These are phyloP conservation scores for Craseonycteris thonglongyai DNA, from an alignment of 2,113 vertebrate species.

Conservation along the genomic window DNA sequence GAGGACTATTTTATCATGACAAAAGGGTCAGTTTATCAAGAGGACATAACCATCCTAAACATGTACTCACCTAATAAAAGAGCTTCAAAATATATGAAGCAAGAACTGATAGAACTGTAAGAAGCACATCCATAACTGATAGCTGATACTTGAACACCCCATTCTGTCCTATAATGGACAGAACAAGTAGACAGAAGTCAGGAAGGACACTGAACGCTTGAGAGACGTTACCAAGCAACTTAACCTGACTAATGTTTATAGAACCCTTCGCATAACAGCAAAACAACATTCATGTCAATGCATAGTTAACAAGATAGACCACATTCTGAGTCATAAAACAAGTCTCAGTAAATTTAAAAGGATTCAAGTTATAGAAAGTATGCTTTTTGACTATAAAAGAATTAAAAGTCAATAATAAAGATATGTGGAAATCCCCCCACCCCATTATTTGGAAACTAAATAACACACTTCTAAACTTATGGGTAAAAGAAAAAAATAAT, in stretches of 20 bases:
- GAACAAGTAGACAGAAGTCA: not conserved
- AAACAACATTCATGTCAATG: not conserved
- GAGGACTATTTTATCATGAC: not conserved
- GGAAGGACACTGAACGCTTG: not conserved
- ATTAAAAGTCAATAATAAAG: not conserved
- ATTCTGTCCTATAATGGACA: not conserved
- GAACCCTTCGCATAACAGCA: not conserved
- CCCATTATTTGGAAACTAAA: not conserved
- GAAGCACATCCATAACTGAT: not conserved
- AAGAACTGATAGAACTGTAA: not conserved
- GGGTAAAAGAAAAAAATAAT: not conserved
- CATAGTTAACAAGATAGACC: not conserved
- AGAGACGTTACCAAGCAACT: not conserved
- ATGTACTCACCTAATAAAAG: not conserved
- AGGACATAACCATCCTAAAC: not conserved
- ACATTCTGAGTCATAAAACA: not conserved
- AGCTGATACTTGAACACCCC: not conserved
- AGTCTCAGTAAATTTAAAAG: not conserved
- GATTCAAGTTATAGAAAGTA: not conserved
- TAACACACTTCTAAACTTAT: not conserved
- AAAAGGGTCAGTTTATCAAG: not conserved
- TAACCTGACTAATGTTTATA: not conserved
- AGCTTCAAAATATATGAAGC: not conserved
- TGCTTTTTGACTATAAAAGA: not conserved
- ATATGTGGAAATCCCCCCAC: not conserved